Base-by-base conservation (phyloP, 2,113 vertebrate species). In the Brachionichthys hirsutus region DNA sequence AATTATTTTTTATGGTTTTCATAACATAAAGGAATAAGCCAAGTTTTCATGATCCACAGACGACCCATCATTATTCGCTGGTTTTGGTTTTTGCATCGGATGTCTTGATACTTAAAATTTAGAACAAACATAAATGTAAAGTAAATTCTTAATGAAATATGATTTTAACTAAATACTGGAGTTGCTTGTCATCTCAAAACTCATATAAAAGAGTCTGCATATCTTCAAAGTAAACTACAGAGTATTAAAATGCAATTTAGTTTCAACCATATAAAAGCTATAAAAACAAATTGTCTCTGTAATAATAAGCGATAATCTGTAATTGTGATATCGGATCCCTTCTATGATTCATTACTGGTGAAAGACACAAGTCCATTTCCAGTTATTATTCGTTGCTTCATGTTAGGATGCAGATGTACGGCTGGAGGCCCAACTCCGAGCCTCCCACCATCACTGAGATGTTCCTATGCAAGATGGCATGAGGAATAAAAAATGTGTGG, bases 151-250 rank as follows among this genome's bases (percentile, higher is more conserved):
- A 38, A 38, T 38, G 9, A 12, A 38, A 38, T 24, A 6, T 49
- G 51, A 73, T 67, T 56, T 65, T 17, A 48, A 52, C 43, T n/a
- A 73, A 69, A 83, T 42, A 72, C 8, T 12, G 20, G 16, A 11
- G 49, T 49, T 64, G n/a, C 54, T 66, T 62, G 59, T 83, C 77
- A 74, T 75, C 71, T 71, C 47, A 67, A 79, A 87, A 65, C 54
- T 49, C 45, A 80, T 70, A 85, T 83, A 59, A 80, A 80, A 83
- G 76, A 83, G 62, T 59, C 47, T n/a, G 84, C 81, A 89, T 81
- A 79, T 80, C 72, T 84, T 75, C 69, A 82, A 85, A 84, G 67
- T 54, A 75, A 84, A 82, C 77, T 59, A 71, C 55, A 86, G 58
- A 63, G 54, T 70, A 77, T 67, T 65, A 78, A 75, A 80, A 78